Percentiles rank a stretch among this genome's conserved stretches.
Conservation (phyloP, 2,113 vertebrate species). For the Rhinolophus sinicus region DNA sequence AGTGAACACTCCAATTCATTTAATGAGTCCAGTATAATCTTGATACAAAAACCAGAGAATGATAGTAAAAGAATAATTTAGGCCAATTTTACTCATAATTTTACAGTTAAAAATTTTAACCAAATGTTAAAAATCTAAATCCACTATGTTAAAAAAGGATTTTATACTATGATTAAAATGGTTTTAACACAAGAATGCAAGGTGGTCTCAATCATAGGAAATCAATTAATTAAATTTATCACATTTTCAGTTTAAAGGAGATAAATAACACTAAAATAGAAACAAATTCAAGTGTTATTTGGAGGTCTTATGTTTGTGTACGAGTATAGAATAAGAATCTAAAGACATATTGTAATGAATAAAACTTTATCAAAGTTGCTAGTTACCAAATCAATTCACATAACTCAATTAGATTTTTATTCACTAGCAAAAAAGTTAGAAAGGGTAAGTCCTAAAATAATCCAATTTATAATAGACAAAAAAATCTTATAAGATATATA, state of each 20-base stretch:
- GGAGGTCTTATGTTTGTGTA: neutral
- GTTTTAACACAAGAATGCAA: neutral
- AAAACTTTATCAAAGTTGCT: neutral
- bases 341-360: neutral
- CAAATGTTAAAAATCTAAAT: neutral
- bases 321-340: neutral
- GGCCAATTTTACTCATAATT: neutral
- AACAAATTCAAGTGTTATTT: neutral
- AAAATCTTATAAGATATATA: neutral
- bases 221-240: neutral
- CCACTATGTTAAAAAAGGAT: neutral
- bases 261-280: constrained; percentile 37
- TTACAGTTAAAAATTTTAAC: neutral
- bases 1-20: neutral
- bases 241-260: neutral
- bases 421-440: neutral
- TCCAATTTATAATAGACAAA: neutral
- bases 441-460: neutral
- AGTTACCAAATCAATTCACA: neutral
- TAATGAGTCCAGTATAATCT: neutral
- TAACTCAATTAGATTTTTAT: neutral
- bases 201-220: neutral
- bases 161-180: neutral
- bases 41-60: constrained; percentile 43
- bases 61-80: neutral